These are phyloP conservation scores for Montipora sp. DNA, from an alignment of 64 coral and sea anemone species.

Conservation along the genomic window DNA sequence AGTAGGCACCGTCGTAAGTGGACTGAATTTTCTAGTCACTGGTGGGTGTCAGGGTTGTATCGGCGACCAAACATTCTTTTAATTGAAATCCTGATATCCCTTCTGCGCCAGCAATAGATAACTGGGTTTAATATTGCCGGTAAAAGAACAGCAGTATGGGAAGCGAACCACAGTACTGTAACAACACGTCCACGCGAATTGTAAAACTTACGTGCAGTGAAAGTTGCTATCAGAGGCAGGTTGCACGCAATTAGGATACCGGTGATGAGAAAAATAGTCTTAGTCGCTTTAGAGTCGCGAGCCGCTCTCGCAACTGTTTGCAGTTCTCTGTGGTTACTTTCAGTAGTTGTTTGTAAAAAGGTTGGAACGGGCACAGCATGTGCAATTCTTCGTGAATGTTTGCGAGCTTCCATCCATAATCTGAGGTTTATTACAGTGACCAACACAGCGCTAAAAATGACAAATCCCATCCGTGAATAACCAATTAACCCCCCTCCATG, in stretches of 20 bases:
- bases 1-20: too few relatives aligned
- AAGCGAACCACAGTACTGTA: constrained; percentile 51
- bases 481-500: constrained; percentile 56
- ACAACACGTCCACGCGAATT: constrained; percentile 31
- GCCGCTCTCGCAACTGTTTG: background rate
- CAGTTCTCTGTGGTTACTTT: background rate
- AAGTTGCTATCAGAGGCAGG: constrained; percentile 53
- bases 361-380: background rate
- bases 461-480: constrained; percentile 54
- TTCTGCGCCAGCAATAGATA: constrained; percentile 65
- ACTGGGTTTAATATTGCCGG: constrained; percentile 41
- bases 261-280: constrained; percentile 33
- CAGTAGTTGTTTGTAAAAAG: background rate
- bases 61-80: constrained; percentile 12
- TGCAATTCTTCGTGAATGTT: background rate
- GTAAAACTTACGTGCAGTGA: constrained; percentile 52
- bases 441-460: constrained; percentile 36
- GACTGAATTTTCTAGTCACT: too few relatives aligned
- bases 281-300: constrained; percentile 43
- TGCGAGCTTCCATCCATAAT: constrained; percentile 36
- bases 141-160: constrained; percentile 44
- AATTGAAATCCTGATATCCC: constrained; percentile 36
- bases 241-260: constrained; percentile 57
- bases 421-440: constrained; percentile 36
- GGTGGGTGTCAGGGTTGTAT: background rate